phyloP scores from a whole-genome alignment of 2,888 invertebrate species.

The Alitta virens region DNA sequence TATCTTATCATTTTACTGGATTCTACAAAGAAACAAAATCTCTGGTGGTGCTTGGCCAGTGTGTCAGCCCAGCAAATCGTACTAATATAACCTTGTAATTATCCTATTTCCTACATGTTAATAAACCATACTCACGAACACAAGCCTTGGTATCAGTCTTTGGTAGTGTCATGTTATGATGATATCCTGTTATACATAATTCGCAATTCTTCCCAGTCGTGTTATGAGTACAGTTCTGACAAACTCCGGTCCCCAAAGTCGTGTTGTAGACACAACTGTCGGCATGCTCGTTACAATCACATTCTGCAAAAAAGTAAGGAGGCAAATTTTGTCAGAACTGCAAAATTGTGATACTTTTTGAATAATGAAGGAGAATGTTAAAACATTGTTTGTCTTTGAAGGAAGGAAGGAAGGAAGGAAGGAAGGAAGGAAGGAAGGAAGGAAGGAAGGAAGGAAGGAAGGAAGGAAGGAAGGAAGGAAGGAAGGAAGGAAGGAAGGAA shows the following conservation, averaged over 20 bases:
- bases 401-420: too few relatives aligned
- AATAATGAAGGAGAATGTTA: not conserved
- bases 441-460: too few relatives aligned
- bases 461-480: too few relatives aligned
- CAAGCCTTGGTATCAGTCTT: conserved; percentile 31
- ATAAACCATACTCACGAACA: conserved; percentile 22
- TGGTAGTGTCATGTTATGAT: conserved; percentile 29
- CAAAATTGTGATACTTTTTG: not conserved
- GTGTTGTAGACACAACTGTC: conserved; percentile 34
- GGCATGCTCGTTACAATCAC: conserved; percentile 37
- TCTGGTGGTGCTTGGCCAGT: too few relatives aligned
- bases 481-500: too few relatives aligned
- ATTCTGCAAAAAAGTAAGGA: conserved; percentile 26
- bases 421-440: too few relatives aligned
- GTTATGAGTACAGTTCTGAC: conserved; percentile 35
- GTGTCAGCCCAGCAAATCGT: too few relatives aligned
- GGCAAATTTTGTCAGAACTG: not conserved
- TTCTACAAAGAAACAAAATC: too few relatives aligned
- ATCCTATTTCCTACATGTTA: not conserved
- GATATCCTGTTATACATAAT: conserved; percentile 31
- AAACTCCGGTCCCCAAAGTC: conserved; percentile 27
- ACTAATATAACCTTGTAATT: too few relatives aligned
- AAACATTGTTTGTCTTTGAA: too few relatives aligned
- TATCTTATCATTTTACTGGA: too few relatives aligned
- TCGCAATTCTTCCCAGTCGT: conserved; percentile 35